A percentile compares a stretch with the other conserved stretches of the same genome.
phyloP scores from a whole-genome alignment of 2,888 invertebrate genomes.

The Erebia palarica region DNA sequence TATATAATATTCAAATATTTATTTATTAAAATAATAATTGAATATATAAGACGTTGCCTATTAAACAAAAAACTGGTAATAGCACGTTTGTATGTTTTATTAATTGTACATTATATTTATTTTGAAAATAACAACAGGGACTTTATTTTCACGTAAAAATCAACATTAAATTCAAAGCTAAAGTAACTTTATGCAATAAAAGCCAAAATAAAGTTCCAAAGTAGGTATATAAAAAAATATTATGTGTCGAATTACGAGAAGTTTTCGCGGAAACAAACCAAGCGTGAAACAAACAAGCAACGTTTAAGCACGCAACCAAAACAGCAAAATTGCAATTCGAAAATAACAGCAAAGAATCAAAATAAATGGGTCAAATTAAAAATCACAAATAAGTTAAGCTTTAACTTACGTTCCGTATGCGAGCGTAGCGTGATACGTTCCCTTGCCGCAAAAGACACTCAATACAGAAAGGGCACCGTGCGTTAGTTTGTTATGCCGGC shows the following conservation, averaged over 20 bases:
- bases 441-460: slow-evolving; percentile 53
- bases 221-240: neutral
- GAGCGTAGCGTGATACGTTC: slow-evolving; percentile 44
- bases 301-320: slow-evolving; percentile 25
- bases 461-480: slow-evolving; percentile 56
- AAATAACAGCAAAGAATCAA: slow-evolving; percentile 35
- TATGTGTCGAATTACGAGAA: neutral
- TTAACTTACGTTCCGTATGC: slow-evolving; percentile 57
- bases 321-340: slow-evolving; percentile 28
- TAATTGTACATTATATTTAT: neutral
- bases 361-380: slow-evolving; percentile 19
- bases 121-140: neutral
- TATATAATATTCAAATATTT: neutral
- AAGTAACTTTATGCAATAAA: neutral
- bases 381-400: slow-evolving; percentile 34
- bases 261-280: slow-evolving; percentile 2
- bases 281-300: slow-evolving; percentile 23
- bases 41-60: neutral
- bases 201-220: slow-evolving; percentile 1
- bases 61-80: neutral
- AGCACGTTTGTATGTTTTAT: neutral
- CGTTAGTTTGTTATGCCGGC: slow-evolving; percentile 67
- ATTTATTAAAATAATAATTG: neutral
- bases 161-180: neutral
- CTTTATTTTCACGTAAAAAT: too few species aligned